A percentile compares a stretch with the other conserved stretches of the same genome.
Evolutionary conservation across 2,797 vertebrate genomes (phyloP).

Genomic region (Crotalus adamanteus): DNA sequence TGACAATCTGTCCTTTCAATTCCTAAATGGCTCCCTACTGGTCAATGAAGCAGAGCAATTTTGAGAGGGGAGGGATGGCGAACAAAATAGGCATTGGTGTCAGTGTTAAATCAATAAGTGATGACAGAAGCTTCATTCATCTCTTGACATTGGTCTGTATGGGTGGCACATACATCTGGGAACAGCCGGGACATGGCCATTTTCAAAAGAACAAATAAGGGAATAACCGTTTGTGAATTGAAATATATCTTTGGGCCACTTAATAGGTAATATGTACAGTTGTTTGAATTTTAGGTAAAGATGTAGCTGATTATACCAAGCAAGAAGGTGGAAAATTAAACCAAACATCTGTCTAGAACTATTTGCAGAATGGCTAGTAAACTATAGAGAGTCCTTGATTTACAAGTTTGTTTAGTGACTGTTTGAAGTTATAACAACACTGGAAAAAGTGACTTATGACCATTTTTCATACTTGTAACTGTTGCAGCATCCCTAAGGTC

Average conservation of each 20-base stretch:
- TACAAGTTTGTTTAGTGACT: neutral
- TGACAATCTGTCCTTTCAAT: conserved; percentile 65
- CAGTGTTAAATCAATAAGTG: conserved; percentile 79
- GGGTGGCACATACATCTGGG: conserved; percentile 61
- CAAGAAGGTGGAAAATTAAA: neutral
- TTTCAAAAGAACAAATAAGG: conserved; percentile 45
- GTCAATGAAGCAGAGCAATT: conserved; percentile 76
- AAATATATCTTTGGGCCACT: neutral
- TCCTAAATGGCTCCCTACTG: conserved; percentile 77
- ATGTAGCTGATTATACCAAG: neutral
- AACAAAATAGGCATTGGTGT: conserved; percentile 74
- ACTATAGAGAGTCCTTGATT: neutral
- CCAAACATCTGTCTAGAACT: neutral
- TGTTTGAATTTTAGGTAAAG: neutral
- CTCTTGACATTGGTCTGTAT: conserved; percentile 63
- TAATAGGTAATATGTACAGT: neutral
- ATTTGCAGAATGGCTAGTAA: neutral
- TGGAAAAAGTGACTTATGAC: neutral
- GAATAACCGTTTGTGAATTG: neutral
- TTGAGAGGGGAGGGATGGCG: conserved; percentile 77
- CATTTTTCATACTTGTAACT: neutral
- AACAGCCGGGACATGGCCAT: conserved; percentile 39
- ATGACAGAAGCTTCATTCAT: conserved; percentile 70
- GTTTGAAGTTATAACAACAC: neutral
- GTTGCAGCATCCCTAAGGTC: too few relatives aligned